Conservation (phyloP, 2,888 invertebrate species). For the Odontothrips loti region DNA sequence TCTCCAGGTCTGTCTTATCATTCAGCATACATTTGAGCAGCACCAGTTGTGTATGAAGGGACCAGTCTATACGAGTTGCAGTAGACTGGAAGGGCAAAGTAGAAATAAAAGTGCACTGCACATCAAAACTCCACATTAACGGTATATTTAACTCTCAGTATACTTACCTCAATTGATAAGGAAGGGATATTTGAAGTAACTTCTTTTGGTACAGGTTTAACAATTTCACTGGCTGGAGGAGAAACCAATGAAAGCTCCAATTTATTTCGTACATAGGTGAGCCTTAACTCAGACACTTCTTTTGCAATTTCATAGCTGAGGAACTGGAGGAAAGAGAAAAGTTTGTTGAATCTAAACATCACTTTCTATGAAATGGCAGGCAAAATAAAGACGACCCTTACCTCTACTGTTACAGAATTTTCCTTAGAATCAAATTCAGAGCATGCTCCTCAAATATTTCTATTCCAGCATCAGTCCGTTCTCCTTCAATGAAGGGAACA, state of each 20-base stretch:
- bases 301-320: background rate
- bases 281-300: background rate
- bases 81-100: background rate
- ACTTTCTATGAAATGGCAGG: no score
- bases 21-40: background rate
- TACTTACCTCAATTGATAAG: background rate
- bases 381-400: background rate
- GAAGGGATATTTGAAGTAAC: background rate
- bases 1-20: background rate
- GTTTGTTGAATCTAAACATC: background rate
- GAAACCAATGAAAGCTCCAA: background rate
- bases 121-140: no score
- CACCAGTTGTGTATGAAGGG: background rate
- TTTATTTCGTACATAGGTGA: no score
- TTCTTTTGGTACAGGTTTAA: background rate
- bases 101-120: background rate
- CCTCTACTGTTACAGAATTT: background rate
- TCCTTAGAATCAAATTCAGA: background rate
- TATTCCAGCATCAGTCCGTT: background rate
- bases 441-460: background rate
- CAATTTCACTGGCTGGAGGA: background rate
- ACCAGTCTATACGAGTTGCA: background rate
- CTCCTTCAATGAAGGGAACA: background rate
- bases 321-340: background rate
- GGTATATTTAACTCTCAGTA: background rate